Evolutionary conservation across 1,140 invertebrate species (phyloP), one percentile per base, ranked within the genome.

Genomic region (Glossosoma conforme): DNA sequence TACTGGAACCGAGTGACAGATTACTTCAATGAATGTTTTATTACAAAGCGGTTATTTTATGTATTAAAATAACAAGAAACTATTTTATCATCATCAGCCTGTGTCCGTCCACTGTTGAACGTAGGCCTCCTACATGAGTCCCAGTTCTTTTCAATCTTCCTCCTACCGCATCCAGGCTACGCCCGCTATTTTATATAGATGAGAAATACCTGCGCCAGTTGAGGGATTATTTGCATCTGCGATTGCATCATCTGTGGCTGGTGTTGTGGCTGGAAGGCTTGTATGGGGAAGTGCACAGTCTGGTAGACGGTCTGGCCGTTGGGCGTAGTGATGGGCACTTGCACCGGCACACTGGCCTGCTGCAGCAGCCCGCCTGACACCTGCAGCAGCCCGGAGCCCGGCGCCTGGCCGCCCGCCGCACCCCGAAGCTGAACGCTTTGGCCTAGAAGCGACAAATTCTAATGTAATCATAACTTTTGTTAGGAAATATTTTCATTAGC

Each of bases 231-330:
- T 68, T 91, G 87, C 17, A 79, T 69, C 56, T 78, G 77, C 13
- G 70, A 68, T 19, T 65, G 72, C 52, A 74, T 44, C 52, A 72
- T 64, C 9, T 77, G 68, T 1, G 36, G 25, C 49, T 77, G 70
- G 41, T 69, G 71, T 67, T 63, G 77, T 63, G 76, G 79, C 66
- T 82, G 77, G 2, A 88, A 72, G 1, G 86, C 75, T 68, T 93
- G 89, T 15, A 93, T 77, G 0, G 91, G 92, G 60, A 96, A 84
- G 68, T 96, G 91, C 1, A 95, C 84, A 0, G 92, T 95, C 64
- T 96, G 92, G 65, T 92, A 91, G 43, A 95, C 82, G 0, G 91
- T 95, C 68, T 96, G 92, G 0, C 93, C 93, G 68, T 87, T 89
- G 13, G 83, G 82, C 5, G 88, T 84, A 50, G 89, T 87, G 44